These are phyloP conservation scores for Protophormia terraenovae DNA, from an alignment of 2,888 invertebrate species.

Conservation along the genomic window DNA sequence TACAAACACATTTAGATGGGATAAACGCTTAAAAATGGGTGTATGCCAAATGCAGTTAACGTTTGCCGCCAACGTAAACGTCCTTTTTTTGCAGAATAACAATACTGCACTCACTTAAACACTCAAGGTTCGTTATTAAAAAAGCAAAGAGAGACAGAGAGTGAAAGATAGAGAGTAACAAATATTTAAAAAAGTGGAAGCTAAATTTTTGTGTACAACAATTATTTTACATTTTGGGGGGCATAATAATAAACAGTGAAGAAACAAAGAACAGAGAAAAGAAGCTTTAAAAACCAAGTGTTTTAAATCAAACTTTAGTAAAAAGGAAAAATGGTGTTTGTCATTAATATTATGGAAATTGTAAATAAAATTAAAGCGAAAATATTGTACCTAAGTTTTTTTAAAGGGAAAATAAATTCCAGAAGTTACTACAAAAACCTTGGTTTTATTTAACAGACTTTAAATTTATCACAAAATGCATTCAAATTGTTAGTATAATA, in stretches of 20 bases:
- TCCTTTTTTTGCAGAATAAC: not conserved
- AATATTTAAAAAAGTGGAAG: conserved; percentile 49
- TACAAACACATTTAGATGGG: conserved; percentile 35
- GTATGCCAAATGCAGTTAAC: conserved; percentile 75
- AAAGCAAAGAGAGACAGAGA: not conserved
- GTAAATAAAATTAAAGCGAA: too few relatives aligned
- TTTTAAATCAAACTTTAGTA: too few relatives aligned
- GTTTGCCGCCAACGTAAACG: conserved; percentile 38
- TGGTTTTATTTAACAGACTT: too few relatives aligned
- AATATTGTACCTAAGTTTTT: too few relatives aligned
- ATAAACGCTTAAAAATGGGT: conserved; percentile 75
- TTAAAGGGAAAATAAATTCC: not conserved
- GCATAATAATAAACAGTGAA: not conserved
- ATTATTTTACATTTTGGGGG: not conserved
- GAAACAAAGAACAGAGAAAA: not conserved
- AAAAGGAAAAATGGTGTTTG: conserved; percentile 22
- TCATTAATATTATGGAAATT: conserved; percentile 44
- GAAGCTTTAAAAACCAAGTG: conserved; percentile 26
- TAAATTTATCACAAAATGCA: too few relatives aligned
- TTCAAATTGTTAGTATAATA: too few relatives aligned
- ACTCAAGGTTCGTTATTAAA: not conserved
- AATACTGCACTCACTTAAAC: not conserved
- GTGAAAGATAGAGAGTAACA: not conserved
- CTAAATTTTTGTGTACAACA: conserved; percentile 47
- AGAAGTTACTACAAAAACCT: not conserved